A percentile compares a stretch with the other conserved stretches of the same genome.
Conservation (phyloP, 2,797 vertebrate species). For the Smutsia gigantea region DNA sequence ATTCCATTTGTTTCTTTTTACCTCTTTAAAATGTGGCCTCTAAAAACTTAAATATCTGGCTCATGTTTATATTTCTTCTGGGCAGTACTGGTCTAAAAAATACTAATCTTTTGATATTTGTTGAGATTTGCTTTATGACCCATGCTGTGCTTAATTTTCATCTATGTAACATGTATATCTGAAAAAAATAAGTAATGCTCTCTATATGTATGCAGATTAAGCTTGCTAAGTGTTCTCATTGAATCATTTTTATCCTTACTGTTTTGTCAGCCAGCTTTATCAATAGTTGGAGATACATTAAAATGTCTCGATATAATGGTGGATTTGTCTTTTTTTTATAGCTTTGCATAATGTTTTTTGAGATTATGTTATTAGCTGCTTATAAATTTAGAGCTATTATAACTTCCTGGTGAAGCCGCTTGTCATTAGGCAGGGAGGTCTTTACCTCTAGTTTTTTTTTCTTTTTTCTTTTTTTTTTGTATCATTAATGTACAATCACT, state of each 20-base stretch:
- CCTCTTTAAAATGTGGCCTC: background rate
- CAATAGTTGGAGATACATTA: background rate
- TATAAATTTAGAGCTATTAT: background rate
- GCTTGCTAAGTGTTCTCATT: background rate
- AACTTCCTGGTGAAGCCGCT: slow-evolving; percentile 3
- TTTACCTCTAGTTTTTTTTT: slow-evolving; percentile 19
- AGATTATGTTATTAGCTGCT: background rate
- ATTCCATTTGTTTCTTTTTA: background rate
- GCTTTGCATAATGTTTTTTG: background rate
- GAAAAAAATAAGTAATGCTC: background rate
- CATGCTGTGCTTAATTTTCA: background rate
- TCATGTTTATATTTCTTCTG: background rate
- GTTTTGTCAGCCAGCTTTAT: background rate
- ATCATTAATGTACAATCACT: too few relatives aligned
- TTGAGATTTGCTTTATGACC: background rate
- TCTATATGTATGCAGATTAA: background rate
- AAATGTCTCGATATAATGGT: background rate
- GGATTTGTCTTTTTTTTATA: background rate
- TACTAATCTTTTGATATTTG: background rate
- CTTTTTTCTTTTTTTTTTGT: too few relatives aligned
- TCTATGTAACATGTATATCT: background rate
- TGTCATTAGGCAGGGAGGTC: background rate
- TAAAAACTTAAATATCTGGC: background rate
- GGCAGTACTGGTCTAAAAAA: background rate
- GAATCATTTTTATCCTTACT: background rate